A percentile compares a stretch with the other conserved stretches of the same genome.
Evolutionary conservation across 2,797 vertebrate genomes (phyloP).

Genomic region (Brachyalestes nurse): DNA sequence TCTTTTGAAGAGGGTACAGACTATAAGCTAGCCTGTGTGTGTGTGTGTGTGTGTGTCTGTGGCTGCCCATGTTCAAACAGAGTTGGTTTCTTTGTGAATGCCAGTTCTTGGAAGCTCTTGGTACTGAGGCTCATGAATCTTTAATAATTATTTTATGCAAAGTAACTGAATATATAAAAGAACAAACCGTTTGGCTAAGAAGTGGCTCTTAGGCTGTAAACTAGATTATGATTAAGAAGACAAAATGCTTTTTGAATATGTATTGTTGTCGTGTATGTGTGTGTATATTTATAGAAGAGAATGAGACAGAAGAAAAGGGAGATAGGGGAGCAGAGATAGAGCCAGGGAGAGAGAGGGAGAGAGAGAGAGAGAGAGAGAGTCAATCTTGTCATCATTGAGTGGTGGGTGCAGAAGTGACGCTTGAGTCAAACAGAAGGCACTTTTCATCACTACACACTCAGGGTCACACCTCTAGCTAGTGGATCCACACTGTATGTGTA

Average conservation of each 20-base stretch:
- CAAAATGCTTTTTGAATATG: not conserved
- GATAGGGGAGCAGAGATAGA: not conserved
- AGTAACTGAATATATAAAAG: slow-evolving; percentile 43
- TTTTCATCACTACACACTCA: slow-evolving; percentile 48
- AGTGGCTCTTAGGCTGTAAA: slow-evolving; percentile 22
- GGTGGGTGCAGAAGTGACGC: slow-evolving; percentile 35
- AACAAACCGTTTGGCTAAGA: slow-evolving; percentile 40
- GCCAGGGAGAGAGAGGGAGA: not conserved
- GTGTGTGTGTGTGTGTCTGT: slow-evolving; percentile 1
- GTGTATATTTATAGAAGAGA: slow-evolving; percentile 1
- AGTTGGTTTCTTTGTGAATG: slow-evolving; percentile 33
- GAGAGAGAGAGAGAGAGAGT: not conserved
- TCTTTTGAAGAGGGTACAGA: not conserved
- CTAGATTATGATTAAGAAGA: slow-evolving; percentile 2
- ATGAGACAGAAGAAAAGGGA: not conserved
- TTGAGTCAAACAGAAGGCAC: slow-evolving; percentile 46
- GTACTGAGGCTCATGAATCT: slow-evolving; percentile 40
- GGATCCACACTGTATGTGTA: slow-evolving; percentile 31
- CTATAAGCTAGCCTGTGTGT: not conserved
- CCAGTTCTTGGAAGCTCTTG: slow-evolving; percentile 20
- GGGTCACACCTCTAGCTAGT: slow-evolving; percentile 46
- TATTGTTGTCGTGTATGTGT: slow-evolving; percentile 26
- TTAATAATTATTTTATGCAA: slow-evolving; percentile 48
- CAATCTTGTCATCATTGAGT: slow-evolving; percentile 15
- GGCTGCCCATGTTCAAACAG: slow-evolving; percentile 22